Percentiles rank a stretch among this genome's conserved stretches.
Conservation (phyloP, 2,888 invertebrate genomes). For the Zaprionus bogoriensis region DNA sequence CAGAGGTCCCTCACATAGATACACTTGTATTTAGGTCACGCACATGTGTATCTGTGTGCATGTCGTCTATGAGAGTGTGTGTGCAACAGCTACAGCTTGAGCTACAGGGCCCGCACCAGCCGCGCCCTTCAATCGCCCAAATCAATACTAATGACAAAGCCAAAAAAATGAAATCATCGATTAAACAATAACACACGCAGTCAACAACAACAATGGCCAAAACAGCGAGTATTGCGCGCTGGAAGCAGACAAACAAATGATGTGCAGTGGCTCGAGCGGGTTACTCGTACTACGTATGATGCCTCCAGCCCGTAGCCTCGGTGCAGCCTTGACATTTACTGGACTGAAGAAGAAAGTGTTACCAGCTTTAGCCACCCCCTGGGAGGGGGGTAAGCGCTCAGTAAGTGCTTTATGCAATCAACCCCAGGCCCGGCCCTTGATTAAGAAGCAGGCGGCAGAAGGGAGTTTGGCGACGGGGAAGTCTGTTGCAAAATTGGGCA, state of each 20-base stretch:
- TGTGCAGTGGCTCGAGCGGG: conserved; percentile 1
- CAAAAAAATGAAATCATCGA: conserved; percentile 65
- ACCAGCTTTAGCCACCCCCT: neutral
- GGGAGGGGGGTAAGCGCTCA: too few relatives aligned
- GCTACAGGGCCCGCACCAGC: conserved; percentile 44
- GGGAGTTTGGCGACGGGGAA: neutral
- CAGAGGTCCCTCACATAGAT: conserved; percentile 20
- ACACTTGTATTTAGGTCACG: conserved; percentile 1
- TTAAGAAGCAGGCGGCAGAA: neutral
- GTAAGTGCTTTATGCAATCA: conserved; percentile 39
- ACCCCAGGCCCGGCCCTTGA: conserved; percentile 1
- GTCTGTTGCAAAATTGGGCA: conserved; percentile 16
- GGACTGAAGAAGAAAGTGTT: neutral
- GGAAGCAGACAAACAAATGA: conserved; percentile 7
- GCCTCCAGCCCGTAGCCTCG: conserved; percentile 15
- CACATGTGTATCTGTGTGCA: neutral
- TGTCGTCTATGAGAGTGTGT: neutral
- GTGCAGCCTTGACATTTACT: conserved; percentile 64
- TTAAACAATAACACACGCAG: conserved; percentile 49
- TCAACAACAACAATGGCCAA: neutral
- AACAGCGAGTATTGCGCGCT: too few relatives aligned
- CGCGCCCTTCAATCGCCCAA: conserved; percentile 62
- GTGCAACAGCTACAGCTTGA: conserved; percentile 46
- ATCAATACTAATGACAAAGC: conserved; percentile 60
- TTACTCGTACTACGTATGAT: too few relatives aligned